These are phyloP conservation scores for Toxonevra muliebris DNA, from an alignment of 2,888 invertebrate species.

Conservation along the genomic window DNA sequence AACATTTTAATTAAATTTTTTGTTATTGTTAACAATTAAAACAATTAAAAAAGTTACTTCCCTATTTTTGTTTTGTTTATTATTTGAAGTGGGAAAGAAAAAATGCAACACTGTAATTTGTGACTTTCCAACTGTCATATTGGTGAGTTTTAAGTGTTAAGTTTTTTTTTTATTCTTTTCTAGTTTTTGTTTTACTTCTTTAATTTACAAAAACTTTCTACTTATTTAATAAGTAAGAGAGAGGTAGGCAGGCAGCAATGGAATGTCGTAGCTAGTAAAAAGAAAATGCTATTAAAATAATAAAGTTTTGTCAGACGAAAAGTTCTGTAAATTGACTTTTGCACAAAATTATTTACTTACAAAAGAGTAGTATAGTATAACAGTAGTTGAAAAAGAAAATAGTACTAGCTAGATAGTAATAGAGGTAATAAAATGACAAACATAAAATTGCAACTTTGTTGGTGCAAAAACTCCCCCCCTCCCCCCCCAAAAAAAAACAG, in stretches of 20 bases:
- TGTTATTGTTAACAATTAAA: conserved; percentile 14
- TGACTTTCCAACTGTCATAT: background rate
- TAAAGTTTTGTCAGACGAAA: background rate
- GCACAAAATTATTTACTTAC: too few relatives aligned
- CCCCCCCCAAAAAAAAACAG: too few relatives aligned
- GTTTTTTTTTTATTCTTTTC: too few relatives aligned
- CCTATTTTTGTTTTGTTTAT: background rate
- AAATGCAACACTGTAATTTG: conserved; percentile 3
- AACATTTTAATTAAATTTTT: conserved; percentile 12
- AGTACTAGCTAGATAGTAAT: background rate
- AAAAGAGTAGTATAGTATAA: too few relatives aligned
- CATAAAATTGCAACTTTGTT: too few relatives aligned
- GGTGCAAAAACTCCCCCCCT: too few relatives aligned
- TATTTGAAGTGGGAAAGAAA: background rate
- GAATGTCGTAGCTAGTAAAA: background rate
- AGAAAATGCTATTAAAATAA: conserved; percentile 12
- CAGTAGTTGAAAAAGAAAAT: background rate
- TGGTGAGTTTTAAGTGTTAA: background rate
- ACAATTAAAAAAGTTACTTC: background rate
- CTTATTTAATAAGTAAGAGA: background rate
- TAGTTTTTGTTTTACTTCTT: too few relatives aligned
- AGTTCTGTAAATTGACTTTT: conserved; percentile 10
- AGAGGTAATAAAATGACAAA: background rate
- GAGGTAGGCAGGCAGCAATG: background rate
- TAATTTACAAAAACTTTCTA: background rate